These are phyloP conservation scores for Yponomeuta cagnagella DNA, from an alignment of 2,888 invertebrate genomes.

Conservation along the genomic window DNA sequence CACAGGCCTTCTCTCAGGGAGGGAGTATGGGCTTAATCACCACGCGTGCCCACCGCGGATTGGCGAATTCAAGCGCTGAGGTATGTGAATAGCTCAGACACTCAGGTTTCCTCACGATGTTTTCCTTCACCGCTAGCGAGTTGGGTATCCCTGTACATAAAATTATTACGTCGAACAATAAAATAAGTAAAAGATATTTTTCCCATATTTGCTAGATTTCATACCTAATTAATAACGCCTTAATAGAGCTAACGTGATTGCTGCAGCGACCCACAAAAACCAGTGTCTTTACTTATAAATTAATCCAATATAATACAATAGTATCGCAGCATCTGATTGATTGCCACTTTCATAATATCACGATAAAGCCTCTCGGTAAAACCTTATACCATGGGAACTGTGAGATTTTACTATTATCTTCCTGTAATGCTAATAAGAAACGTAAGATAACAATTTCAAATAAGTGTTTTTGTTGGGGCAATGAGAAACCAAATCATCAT, in stretches of 20 bases:
- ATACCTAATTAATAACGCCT: not conserved
- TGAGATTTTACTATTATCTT: constrained; percentile 14
- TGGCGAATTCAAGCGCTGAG: no score
- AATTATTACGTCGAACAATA: no score
- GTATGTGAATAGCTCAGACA: no score
- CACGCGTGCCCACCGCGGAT: no score
- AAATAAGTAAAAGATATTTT: not conserved
- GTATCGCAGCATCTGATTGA: constrained; percentile 14
- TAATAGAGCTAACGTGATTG: not conserved
- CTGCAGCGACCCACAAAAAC: not conserved
- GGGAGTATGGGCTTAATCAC: no score
- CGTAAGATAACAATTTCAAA: constrained; percentile 22
- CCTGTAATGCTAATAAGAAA: not conserved
- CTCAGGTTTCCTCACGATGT: no score
- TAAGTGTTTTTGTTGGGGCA: constrained; percentile 30
- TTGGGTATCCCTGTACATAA: no score
- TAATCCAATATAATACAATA: constrained; percentile 1
- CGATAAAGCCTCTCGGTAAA: constrained; percentile 10
- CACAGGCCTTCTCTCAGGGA: no score
- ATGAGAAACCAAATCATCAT: not conserved
- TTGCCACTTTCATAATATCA: constrained; percentile 13
- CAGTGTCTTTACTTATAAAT: not conserved
- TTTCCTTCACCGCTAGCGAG: no score
- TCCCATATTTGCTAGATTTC: not conserved
- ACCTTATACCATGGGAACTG: constrained; percentile 12